Conservation (phyloP, 2,888 invertebrate species). For the Cerastis leucographa region DNA sequence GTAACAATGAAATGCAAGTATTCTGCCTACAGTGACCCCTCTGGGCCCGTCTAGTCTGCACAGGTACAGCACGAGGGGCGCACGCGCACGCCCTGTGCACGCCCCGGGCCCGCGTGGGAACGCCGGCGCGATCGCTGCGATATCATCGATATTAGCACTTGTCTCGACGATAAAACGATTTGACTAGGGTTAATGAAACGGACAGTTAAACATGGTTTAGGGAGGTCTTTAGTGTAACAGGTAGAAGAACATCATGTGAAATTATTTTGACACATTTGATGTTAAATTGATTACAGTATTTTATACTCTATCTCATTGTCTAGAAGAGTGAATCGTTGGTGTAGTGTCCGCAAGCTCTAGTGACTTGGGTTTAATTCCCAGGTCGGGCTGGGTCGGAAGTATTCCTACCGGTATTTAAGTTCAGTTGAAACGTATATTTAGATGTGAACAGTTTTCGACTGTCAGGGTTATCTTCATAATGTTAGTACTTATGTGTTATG, state of each 20-base stretch:
- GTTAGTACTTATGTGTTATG: not conserved
- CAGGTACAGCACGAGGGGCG: constrained; percentile 63
- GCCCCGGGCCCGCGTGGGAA: constrained; percentile 78
- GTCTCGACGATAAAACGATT: constrained; percentile 74
- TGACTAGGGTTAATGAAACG: constrained; percentile 73
- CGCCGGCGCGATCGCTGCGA: constrained; percentile 68
- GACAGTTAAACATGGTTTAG: constrained; percentile 61
- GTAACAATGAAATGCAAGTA: not conserved
- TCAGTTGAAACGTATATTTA: not conserved
- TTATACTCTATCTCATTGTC: not conserved
- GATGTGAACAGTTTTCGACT: not conserved
- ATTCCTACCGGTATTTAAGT: not conserved
- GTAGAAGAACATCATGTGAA: constrained; percentile 33
- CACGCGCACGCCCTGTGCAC: constrained; percentile 60
- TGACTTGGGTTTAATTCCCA: too few species aligned
- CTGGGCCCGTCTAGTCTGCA: constrained; percentile 43
- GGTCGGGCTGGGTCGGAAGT: not conserved
- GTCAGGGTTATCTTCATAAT: not conserved
- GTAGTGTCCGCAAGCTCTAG: not conserved
- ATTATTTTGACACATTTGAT: constrained; percentile 18
- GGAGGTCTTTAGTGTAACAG: constrained; percentile 24
- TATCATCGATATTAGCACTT: constrained; percentile 77
- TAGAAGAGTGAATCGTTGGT: not conserved
- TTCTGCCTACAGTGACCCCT: constrained; percentile 33
- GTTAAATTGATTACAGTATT: not conserved